Conservation (phyloP, 2,888 invertebrate genomes). For the Drosophila pegasa region DNA sequence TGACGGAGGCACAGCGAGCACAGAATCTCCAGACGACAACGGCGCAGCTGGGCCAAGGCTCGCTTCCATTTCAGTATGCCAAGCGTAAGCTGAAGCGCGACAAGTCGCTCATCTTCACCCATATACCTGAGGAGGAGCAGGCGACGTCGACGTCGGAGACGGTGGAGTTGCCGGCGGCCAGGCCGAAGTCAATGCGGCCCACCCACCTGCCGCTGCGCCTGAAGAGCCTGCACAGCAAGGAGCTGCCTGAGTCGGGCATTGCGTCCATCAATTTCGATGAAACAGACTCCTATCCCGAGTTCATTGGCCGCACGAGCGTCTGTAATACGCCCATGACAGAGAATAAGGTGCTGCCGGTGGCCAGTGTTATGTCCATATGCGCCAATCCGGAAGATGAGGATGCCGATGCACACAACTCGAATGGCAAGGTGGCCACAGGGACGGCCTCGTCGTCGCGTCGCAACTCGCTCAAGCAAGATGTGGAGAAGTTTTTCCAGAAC, state of each 20-base stretch:
- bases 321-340: slow-evolving; percentile 93
- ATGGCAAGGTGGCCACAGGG: slow-evolving; percentile 46
- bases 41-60: slow-evolving; percentile 71
- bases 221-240: slow-evolving; percentile 84
- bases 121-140: slow-evolving; percentile 90
- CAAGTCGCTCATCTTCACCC: slow-evolving; percentile 92
- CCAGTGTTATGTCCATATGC: slow-evolving; percentile 90
- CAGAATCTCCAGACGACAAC: slow-evolving; percentile 83
- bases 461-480: slow-evolving; percentile 81
- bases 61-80: slow-evolving; percentile 82
- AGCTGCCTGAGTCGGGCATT: slow-evolving; percentile 84
- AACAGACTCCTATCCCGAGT: slow-evolving; percentile 86
- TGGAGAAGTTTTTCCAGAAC: slow-evolving; percentile 83
- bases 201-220: slow-evolving; percentile 87
- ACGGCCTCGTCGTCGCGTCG: slow-evolving; percentile 54
- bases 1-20: slow-evolving; percentile 84
- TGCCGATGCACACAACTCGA: slow-evolving; percentile 65
- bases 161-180: slow-evolving; percentile 46
- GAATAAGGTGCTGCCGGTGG: slow-evolving; percentile 90
- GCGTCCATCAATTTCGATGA: slow-evolving; percentile 86
- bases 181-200: slow-evolving; percentile 85
- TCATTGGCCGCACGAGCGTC: slow-evolving; percentile 90
- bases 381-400: slow-evolving; percentile 86
- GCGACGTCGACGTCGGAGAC: slow-evolving; percentile 1
- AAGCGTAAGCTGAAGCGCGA: slow-evolving; percentile 89